A percentile compares a stretch with the other conserved stretches of the same genome.
These are phyloP conservation scores for Rhinolophus sinicus DNA, from an alignment of 2,113 vertebrate genomes.

Conservation along the genomic window DNA sequence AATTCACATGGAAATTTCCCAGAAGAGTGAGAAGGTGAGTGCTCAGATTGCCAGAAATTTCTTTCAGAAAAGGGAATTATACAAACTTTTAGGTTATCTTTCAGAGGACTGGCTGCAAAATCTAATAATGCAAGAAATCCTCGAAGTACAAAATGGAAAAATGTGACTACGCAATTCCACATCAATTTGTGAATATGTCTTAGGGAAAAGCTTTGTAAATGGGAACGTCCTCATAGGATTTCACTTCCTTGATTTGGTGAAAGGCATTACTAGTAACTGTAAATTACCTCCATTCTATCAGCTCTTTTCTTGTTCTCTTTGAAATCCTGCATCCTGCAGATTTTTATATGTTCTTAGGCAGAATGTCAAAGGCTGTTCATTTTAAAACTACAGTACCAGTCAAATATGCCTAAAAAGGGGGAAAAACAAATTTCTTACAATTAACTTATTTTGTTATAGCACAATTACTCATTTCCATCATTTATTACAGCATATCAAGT, in stretches of 20 bases:
- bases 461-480: slow-evolving; percentile 33
- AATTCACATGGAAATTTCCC: not conserved
- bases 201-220: slow-evolving; percentile 13
- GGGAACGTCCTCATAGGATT: slow-evolving; percentile 4
- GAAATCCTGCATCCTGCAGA: slow-evolving; percentile 32
- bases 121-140: slow-evolving; percentile 34
- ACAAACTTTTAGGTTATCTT: slow-evolving; percentile 39
- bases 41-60: slow-evolving; percentile 9
- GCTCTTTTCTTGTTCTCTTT: not conserved
- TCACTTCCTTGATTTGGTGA: slow-evolving; percentile 47
- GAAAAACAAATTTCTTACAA: not conserved
- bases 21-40: not conserved
- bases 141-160: slow-evolving; percentile 50
- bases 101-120: slow-evolving; percentile 50
- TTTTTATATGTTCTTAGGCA: not conserved
- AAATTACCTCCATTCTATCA: not conserved
- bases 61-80: slow-evolving; percentile 10
- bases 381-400: not conserved
- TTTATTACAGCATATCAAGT: not conserved
- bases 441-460: slow-evolving; percentile 51
- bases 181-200: slow-evolving; percentile 33
- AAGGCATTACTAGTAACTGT: not conserved
- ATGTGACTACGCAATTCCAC: slow-evolving; percentile 22
- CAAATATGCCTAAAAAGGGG: not conserved
- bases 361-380: not conserved